These are phyloP conservation scores for Ladona fulva DNA, from an alignment of 1,140 invertebrate genomes.

Conservation along the genomic window DNA sequence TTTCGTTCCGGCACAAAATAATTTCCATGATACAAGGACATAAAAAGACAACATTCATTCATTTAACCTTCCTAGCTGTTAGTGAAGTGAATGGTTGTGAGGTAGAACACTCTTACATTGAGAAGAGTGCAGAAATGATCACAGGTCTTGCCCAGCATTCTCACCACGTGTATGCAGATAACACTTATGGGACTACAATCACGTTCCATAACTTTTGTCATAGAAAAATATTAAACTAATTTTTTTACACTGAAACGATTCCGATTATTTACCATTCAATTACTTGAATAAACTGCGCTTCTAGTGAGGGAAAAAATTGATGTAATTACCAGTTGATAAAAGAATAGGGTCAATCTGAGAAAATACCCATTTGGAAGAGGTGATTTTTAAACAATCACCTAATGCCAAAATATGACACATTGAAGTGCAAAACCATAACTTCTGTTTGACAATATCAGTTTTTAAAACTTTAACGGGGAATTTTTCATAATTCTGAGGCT, in stretches of 20 bases:
- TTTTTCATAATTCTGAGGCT: no score
- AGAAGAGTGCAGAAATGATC: background rate
- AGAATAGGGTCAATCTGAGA: background rate
- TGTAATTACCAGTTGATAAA: background rate
- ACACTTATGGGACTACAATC: background rate
- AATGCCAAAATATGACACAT: background rate
- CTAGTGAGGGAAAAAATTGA: background rate
- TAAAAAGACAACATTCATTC: conserved; percentile 2
- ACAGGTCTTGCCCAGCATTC: background rate
- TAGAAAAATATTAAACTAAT: background rate
- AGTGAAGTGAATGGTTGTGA: conserved; percentile 5
- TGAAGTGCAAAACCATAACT: background rate
- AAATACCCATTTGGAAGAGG: background rate
- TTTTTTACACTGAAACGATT: background rate
- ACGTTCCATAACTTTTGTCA: background rate
- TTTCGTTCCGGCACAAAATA: background rate
- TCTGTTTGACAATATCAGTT: no score
- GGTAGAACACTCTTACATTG: background rate
- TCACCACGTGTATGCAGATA: background rate
- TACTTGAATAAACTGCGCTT: background rate
- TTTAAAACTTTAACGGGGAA: no score
- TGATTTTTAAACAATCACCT: background rate
- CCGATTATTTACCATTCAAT: background rate
- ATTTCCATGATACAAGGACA: background rate
- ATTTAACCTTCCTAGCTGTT: background rate